These are phyloP conservation scores for Sisyra nigra DNA, from an alignment of 2,888 invertebrate genomes.

Conservation along the genomic window DNA sequence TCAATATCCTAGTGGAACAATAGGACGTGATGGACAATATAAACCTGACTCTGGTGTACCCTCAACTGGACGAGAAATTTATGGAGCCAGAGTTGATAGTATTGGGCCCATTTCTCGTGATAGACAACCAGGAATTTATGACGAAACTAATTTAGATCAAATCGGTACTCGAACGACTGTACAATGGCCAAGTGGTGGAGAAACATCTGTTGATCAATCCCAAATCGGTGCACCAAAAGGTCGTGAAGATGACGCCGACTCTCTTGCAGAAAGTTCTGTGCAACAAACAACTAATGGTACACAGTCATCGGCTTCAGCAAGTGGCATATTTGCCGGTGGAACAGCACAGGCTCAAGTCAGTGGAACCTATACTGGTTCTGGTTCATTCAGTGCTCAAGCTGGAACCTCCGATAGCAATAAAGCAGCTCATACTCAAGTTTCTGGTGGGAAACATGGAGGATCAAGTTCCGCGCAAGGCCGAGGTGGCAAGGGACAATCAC, in stretches of 20 bases:
- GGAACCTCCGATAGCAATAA: constrained; percentile 59
- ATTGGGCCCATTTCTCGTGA: neutral
- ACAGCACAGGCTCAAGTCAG: constrained; percentile 70
- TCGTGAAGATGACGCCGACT: constrained; percentile 46
- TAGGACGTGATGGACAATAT: too few species aligned
- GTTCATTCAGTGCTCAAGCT: constrained; percentile 69
- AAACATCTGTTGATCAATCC: too few species aligned
- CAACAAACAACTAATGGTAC: constrained; percentile 42
- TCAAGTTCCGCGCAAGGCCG: constrained; percentile 59
- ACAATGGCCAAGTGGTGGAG: too few species aligned
- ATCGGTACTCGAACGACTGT: neutral
- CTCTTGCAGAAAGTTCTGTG: constrained; percentile 54
- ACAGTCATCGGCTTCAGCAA: constrained; percentile 58
- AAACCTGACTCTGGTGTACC: too few species aligned
- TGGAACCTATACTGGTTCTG: constrained; percentile 60
- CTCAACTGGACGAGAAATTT: too few species aligned
- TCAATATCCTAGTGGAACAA: too few species aligned
- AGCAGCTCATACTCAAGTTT: constrained; percentile 51
- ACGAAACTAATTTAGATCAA: constrained; percentile 3
- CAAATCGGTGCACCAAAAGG: constrained; percentile 3
- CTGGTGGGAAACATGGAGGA: constrained; percentile 58
- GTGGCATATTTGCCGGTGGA: constrained; percentile 58
- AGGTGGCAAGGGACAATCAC: constrained; percentile 58
- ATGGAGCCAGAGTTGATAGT: neutral
- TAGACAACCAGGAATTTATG: neutral